phyloP scores from a whole-genome alignment of 2,113 vertebrate genomes.

The Guaruba guarouba region DNA sequence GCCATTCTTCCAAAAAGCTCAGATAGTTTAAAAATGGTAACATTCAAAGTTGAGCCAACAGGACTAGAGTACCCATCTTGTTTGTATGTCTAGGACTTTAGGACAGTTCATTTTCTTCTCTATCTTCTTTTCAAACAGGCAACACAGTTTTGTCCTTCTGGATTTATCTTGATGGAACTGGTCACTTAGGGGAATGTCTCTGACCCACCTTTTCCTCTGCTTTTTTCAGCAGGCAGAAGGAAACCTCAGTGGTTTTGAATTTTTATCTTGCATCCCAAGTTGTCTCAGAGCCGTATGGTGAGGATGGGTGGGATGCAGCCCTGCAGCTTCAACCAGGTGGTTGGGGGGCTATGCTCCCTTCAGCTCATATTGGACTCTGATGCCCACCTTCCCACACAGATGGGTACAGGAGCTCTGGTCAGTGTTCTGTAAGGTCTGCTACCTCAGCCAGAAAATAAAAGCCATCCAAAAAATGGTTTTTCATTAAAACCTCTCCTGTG shows the following conservation, averaged over 20 bases:
- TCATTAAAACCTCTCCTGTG: not conserved
- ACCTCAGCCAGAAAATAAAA: not conserved
- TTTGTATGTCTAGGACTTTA: not conserved
- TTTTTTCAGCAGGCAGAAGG: not conserved
- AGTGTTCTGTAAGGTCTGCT: rapidly evolving
- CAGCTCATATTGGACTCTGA: not conserved
- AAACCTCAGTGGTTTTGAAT: not conserved
- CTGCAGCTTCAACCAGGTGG: not conserved
- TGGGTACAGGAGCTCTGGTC: rapidly evolving
- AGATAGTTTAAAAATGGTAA: not conserved
- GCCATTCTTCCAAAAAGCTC: not conserved
- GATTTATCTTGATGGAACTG: not conserved
- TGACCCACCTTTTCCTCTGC: not conserved
- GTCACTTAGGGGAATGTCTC: not conserved
- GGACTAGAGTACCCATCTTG: not conserved
- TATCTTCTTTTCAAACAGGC: not conserved
- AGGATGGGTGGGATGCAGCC: not conserved
- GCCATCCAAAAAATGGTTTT: not conserved
- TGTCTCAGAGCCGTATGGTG: not conserved
- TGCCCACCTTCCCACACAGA: not conserved
- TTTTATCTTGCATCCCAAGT: not conserved
- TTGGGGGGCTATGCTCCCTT: not conserved
- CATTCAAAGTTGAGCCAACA: not conserved
- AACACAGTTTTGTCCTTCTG: not conserved
- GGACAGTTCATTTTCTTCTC: not conserved